Evolutionary conservation across 2,888 invertebrate species (phyloP).

Genomic region (Xanthorhoe spadicearia): DNA sequence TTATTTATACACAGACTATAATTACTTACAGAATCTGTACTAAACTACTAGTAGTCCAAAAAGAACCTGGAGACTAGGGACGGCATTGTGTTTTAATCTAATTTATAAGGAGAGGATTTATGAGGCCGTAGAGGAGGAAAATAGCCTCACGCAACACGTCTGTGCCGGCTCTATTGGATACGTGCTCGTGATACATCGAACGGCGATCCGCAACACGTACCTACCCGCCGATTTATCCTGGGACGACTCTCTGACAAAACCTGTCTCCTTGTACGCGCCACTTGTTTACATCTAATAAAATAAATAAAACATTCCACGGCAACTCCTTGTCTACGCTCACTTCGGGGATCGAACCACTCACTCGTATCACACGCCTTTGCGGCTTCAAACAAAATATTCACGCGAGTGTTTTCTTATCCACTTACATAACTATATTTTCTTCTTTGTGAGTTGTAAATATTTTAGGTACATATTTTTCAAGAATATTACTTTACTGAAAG

Average conservation of each 20-base stretch:
- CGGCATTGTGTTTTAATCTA: conserved; percentile 67
- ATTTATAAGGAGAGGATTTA: conserved; percentile 75
- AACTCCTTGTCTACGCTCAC: conserved; percentile 31
- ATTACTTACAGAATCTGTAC: too few species aligned
- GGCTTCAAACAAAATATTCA: conserved; percentile 35
- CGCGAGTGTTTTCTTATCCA: conserved; percentile 32
- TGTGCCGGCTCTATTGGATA: conserved; percentile 69
- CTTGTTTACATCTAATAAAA: conserved; percentile 63
- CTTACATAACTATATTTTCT: conserved; percentile 38
- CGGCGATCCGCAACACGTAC: conserved; percentile 65
- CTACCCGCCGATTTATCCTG: conserved; percentile 61
- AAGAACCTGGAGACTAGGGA: conserved; percentile 37
- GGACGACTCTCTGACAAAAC: conserved; percentile 59
- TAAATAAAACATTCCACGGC: conserved; percentile 49
- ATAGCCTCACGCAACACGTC: conserved; percentile 73
- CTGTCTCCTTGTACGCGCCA: conserved; percentile 36
- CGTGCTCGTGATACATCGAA: conserved; percentile 69
- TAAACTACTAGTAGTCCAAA: not conserved
- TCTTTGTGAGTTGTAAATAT: conserved; percentile 33
- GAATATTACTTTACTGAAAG: not conserved
- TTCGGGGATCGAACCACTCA: conserved; percentile 34
- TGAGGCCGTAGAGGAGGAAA: conserved; percentile 64
- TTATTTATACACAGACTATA: too few species aligned
- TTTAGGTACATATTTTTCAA: conserved; percentile 39
- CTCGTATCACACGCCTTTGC: conserved; percentile 35